phyloP scores from a whole-genome alignment of 2,113 vertebrate species.

The Pseudopodoces humilis region DNA sequence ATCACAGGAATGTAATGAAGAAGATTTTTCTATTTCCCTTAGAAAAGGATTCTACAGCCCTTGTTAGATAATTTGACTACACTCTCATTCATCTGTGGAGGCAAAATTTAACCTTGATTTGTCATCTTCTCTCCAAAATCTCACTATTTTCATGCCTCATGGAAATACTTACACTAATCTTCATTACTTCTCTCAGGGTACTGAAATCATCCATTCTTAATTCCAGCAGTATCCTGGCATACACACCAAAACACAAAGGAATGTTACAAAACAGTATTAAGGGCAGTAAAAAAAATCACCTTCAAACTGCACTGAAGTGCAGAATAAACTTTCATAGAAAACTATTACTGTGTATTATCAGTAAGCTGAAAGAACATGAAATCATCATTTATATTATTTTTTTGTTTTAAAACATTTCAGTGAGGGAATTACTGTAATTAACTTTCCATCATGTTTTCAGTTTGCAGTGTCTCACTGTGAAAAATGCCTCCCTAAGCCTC shows the following conservation, averaged over 20 bases:
- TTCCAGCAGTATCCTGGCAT: neutral
- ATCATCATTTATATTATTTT: neutral
- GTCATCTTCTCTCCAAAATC: neutral
- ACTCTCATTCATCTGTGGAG: neutral
- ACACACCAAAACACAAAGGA: neutral
- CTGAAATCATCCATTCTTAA: neutral
- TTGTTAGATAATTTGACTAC: neutral
- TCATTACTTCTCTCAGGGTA: neutral
- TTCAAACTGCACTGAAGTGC: neutral
- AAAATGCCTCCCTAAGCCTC: neutral
- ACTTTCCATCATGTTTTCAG: neutral
- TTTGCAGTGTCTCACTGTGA: neutral
- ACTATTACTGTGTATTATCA: neutral
- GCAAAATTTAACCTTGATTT: conserved; percentile 6
- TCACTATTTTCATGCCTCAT: neutral
- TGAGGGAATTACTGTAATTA: neutral
- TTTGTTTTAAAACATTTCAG: neutral
- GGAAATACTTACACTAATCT: conserved; percentile 1
- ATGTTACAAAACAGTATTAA: neutral
- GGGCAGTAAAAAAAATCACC: neutral
- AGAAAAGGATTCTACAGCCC: neutral
- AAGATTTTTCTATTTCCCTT: neutral
- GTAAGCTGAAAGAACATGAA: neutral
- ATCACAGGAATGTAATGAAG: neutral
- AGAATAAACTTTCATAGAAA: neutral